Conservation (phyloP, 2,888 invertebrate species). For the Alviniconcha strummeri region DNA sequence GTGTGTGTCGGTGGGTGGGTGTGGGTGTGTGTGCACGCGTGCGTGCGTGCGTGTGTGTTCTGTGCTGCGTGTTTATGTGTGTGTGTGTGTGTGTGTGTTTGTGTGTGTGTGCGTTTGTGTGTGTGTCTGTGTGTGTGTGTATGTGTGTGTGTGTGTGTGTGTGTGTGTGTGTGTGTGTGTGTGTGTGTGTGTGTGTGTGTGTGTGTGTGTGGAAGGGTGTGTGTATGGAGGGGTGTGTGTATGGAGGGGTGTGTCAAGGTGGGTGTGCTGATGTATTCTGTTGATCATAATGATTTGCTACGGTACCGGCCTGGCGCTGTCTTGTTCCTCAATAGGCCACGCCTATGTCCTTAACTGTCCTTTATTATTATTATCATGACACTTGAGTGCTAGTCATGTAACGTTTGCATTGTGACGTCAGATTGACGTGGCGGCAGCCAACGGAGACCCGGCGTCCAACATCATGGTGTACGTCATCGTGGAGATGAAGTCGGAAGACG, state of each 20-base stretch:
- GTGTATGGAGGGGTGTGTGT: not conserved
- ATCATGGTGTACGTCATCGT: slow-evolving; percentile 18
- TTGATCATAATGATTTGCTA: not conserved
- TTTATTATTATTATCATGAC: too few species aligned
- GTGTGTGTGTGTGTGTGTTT: too few species aligned
- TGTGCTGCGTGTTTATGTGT: too few species aligned
- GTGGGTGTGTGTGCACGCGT: too few species aligned
- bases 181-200: not conserved
- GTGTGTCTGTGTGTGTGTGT: too few species aligned
- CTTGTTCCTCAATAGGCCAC: too few species aligned
- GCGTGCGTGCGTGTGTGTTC: too few species aligned
- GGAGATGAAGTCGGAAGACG: not conserved
- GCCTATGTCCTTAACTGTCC: too few species aligned
- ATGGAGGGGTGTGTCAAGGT: not conserved
- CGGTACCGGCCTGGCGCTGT: too few species aligned
- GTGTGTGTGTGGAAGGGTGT: not conserved
- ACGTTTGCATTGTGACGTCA: not conserved
- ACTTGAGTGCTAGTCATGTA: too few species aligned
- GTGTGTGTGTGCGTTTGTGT: too few species aligned
- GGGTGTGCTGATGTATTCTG: not conserved
- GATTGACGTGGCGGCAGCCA: slow-evolving; percentile 23
- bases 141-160: not conserved
- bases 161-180: not conserved
- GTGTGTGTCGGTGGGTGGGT: too few species aligned
- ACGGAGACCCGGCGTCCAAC: slow-evolving; percentile 12